Conservation (phyloP, 2,113 vertebrate species). For the Triplophysa tibetana region DNA sequence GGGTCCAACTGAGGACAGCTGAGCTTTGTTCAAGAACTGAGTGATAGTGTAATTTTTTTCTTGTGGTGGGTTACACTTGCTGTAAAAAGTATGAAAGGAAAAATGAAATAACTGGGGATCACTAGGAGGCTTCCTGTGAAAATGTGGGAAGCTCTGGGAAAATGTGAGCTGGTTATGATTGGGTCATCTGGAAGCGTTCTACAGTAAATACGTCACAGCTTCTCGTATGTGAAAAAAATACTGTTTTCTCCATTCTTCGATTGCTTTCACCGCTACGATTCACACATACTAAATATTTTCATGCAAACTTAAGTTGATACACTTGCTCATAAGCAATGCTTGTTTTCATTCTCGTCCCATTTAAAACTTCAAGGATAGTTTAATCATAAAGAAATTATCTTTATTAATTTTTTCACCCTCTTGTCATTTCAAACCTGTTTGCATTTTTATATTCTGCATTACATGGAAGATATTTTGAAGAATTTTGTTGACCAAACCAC, state of each 20-base stretch:
- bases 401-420: no score
- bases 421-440: no score
- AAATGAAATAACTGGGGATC: conserved; percentile 9
- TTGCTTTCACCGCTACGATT: not conserved
- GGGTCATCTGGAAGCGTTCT: not conserved
- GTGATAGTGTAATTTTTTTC: conserved; percentile 35
- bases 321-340: not conserved
- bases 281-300: conserved; percentile 13
- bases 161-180: not conserved
- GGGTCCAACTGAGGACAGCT: conserved; percentile 16
- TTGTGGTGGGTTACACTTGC: not conserved
- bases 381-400: no score
- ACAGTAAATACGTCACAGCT: not conserved
- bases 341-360: no score
- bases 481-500: no score
- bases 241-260: not conserved
- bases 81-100: not conserved
- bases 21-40: conserved; percentile 37
- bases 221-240: not conserved
- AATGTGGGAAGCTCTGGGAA: not conserved
- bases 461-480: no score
- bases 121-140: not conserved
- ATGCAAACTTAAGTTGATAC: no score
- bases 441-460: no score
- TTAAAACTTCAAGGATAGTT: no score